These are phyloP conservation scores for Natator depressus DNA, from an alignment of 2,113 vertebrate genomes.

Conservation along the genomic window DNA sequence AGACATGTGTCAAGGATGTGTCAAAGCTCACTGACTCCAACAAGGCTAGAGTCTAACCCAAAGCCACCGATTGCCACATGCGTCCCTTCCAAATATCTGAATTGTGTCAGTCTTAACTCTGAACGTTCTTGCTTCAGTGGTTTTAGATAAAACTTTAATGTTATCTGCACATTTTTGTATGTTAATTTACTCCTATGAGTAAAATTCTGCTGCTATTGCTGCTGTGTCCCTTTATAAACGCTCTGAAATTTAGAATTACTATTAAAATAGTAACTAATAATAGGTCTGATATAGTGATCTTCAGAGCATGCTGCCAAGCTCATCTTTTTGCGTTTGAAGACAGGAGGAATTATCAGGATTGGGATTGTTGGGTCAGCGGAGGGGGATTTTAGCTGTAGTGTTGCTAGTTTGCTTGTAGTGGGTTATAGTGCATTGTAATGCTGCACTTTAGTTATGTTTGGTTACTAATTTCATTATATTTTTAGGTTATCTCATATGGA, in stretches of 20 bases:
- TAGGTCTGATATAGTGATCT: not conserved
- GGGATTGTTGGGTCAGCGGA: not conserved
- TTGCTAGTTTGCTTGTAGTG: not conserved
- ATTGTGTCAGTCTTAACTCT: not conserved
- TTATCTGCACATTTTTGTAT: not conserved
- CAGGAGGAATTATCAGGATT: not conserved
- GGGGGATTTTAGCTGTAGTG: not conserved
- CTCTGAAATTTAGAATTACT: not conserved
- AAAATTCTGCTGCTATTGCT: not conserved
- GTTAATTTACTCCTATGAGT: not conserved
- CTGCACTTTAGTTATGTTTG: not conserved
- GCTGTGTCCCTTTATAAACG: not conserved
- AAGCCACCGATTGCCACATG: fast-evolving
- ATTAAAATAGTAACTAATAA: not conserved
- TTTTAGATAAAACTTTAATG: not conserved
- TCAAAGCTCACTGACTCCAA: constrained; percentile 49
- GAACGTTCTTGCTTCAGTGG: not conserved
- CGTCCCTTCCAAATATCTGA: not conserved
- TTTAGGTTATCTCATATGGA: not conserved
- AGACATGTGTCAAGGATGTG: constrained; percentile 64
- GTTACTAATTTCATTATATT: not conserved
- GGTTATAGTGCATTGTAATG: not conserved
- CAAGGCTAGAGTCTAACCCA: constrained; percentile 9
- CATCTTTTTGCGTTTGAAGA: not conserved
- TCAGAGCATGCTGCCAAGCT: not conserved